A percentile compares a stretch with the other conserved stretches of the same genome.
Conservation (phyloP, 2,888 invertebrate species). For the Cremastinae sp. region DNA sequence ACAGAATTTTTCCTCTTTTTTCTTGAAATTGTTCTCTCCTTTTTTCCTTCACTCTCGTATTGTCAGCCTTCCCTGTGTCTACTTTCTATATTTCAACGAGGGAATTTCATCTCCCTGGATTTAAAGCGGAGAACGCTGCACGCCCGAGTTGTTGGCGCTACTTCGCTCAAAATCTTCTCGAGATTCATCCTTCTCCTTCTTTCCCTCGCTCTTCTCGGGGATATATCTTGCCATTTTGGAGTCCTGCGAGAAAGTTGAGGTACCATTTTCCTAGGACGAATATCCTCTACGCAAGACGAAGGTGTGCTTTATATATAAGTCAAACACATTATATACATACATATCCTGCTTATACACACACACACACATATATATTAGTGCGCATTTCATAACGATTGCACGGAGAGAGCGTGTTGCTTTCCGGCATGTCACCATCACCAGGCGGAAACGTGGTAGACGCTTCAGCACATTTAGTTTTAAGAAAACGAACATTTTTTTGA, state of each 20-base stretch:
- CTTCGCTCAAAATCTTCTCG: conserved; percentile 37
- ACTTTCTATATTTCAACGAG: conserved; percentile 18
- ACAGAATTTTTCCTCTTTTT: conserved; percentile 22
- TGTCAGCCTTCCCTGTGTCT: background rate
- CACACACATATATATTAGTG: no score
- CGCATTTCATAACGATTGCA: conserved; percentile 24
- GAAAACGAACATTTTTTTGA: background rate
- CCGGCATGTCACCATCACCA: conserved; percentile 39
- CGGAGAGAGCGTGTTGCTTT: conserved; percentile 22
- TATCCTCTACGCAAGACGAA: no score
- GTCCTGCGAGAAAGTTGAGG: no score
- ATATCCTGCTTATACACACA: no score
- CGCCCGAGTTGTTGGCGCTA: conserved; percentile 40
- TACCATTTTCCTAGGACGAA: no score
- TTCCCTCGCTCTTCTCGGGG: background rate
- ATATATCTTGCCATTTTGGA: background rate
- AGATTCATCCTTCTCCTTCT: conserved; percentile 17
- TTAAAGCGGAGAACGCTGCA: conserved; percentile 20
- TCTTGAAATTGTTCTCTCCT: background rate
- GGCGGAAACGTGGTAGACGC: background rate
- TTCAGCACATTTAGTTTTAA: conserved; percentile 17
- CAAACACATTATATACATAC: no score
- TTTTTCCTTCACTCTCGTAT: background rate
- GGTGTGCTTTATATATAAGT: no score
- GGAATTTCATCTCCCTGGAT: conserved; percentile 35